Evolutionary conservation across 1,140 invertebrate genomes (phyloP).

Genomic region (Gonioctena quinquepunctata): DNA sequence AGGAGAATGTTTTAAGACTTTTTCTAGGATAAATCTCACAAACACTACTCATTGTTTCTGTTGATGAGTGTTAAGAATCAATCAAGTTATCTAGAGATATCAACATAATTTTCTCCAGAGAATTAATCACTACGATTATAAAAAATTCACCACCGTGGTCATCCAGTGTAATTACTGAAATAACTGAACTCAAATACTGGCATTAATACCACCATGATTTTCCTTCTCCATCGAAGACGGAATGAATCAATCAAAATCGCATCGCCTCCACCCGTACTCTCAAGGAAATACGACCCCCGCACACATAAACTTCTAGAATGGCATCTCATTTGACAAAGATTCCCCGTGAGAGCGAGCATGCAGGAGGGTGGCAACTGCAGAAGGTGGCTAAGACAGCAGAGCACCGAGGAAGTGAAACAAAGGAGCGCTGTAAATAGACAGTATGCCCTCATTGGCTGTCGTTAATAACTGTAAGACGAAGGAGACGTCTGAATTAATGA

Average conservation of each 20-base stretch:
- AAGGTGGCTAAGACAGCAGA: constrained; percentile 13
- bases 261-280: background rate
- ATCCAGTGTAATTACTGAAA: too few relatives aligned
- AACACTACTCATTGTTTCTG: too few relatives aligned
- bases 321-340: background rate
- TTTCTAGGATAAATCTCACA: too few relatives aligned
- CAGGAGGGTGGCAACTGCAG: constrained; percentile 2
- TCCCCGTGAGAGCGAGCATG: background rate
- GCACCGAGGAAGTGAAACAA: constrained; percentile 35
- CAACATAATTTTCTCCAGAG: too few relatives aligned
- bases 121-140: too few relatives aligned
- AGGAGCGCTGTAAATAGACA: constrained; percentile 45
- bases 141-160: too few relatives aligned
- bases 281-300: background rate
- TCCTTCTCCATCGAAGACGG: too few relatives aligned
- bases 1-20: too few relatives aligned
- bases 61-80: too few relatives aligned
- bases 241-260: background rate
- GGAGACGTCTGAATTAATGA: constrained; percentile 48
- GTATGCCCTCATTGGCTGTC: constrained; percentile 46
- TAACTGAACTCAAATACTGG: too few relatives aligned
- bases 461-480: constrained; percentile 48
- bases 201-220: too few relatives aligned
- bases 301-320: background rate
- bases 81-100: too few relatives aligned